Evolutionary conservation across 2,113 vertebrate genomes (phyloP), one percentile per base, ranked within the genome.

Genomic region (Thinocorus orbignyianus): DNA sequence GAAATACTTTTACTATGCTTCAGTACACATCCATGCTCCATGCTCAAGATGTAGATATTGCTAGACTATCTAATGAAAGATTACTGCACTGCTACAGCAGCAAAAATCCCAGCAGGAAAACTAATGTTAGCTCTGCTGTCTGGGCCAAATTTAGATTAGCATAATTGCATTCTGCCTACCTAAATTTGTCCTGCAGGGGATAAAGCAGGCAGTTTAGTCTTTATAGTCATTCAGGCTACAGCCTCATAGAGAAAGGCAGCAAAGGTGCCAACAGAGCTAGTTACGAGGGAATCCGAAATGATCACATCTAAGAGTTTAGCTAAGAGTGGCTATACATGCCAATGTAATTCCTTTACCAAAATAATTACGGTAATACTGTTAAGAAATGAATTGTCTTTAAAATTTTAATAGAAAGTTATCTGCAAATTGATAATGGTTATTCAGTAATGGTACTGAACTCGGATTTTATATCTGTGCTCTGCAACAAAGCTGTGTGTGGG

Each of bases 101-200:
- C 4, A 81, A 95, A 95, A 87, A 49, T 79, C 37, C 52, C 73
- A 79, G 20, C 33, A 91, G 69, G 60, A 86, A 88, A 92, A 62
- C n/a, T 68, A 70, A 86, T 42, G 24, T 49, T 80, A 60, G 2
- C 41, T 92, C 72, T 92, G 19, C 46, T 93, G 39, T 62, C 48
- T 91, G 35, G 60, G 28, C 35, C 24, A 62, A 81, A 86, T 92
- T 92, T 3, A 7, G 13, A 91, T 91, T 70, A 81, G 3, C 30
- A 55, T 84, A 88, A 92, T 35, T 92, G 28, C 51, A 83, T 86
- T 84, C 35, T 1, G 0, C 23, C 64, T 64, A 58, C 60, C 25
- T 52, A 74, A 64, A 95, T 88, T 81, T 86, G 33, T 88, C 42
- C 69, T 70, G 51, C 28, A 74, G 69, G 51, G 23, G 17, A 55